phyloP scores from a whole-genome alignment of 2,888 invertebrate species.

The Eupelmus urozonus region DNA sequence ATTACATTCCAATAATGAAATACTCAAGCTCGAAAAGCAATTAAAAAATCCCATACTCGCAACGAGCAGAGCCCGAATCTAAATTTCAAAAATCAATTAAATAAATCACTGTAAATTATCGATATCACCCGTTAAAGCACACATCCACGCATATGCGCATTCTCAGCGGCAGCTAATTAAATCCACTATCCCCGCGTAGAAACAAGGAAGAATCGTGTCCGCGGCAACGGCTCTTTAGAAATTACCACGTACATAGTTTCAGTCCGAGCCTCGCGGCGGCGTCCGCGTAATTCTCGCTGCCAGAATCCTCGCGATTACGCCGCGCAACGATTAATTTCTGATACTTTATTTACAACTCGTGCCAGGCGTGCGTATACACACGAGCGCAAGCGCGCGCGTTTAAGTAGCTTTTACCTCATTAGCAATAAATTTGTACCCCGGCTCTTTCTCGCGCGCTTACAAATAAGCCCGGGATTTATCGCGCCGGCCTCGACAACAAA shows the following conservation, averaged over 20 bases:
- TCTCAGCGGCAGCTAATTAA: neutral
- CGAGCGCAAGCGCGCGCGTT: neutral
- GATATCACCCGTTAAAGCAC: neutral
- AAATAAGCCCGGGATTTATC: constrained; percentile 9
- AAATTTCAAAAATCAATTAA: neutral
- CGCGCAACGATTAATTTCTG: neutral
- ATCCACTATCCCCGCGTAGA: neutral
- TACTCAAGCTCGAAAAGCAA: neutral
- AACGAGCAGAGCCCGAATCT: neutral
- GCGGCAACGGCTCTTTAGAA: neutral
- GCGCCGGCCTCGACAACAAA: neutral
- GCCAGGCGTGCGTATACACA: no score
- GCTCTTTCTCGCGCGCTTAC: neutral
- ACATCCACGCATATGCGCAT: neutral
- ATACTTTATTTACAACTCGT: constrained; percentile 29
- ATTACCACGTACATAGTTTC: constrained; percentile 2
- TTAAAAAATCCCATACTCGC: neutral
- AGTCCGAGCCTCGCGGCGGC: neutral
- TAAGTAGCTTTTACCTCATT: constrained; percentile 35
- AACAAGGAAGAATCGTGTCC: neutral
- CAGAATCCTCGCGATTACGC: neutral
- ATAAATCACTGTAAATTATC: neutral
- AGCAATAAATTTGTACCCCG: constrained; percentile 38
- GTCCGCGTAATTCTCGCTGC: no score
- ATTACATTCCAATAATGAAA: neutral